phyloP scores from a whole-genome alignment of 2,888 invertebrate genomes.

The Sympetrum striolatum region DNA sequence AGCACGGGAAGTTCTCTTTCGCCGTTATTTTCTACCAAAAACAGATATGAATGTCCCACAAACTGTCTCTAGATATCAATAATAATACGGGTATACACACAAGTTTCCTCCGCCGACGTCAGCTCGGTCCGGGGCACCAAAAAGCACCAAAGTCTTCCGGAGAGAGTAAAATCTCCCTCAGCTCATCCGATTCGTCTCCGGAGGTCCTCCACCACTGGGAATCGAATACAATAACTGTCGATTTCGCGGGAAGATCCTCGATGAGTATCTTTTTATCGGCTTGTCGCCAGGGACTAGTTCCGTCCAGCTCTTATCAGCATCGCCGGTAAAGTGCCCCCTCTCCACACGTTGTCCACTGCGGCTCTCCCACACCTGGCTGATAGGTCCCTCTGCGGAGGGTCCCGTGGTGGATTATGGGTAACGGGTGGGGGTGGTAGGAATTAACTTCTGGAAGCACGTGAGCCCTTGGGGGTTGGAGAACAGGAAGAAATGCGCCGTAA shows the following conservation, averaged over 20 bases:
- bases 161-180: not conserved
- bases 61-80: too few species aligned
- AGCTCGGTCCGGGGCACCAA: not conserved
- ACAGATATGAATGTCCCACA: too few species aligned
- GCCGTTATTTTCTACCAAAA: too few species aligned
- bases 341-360: not conserved
- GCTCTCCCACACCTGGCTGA: not conserved
- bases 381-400: not conserved
- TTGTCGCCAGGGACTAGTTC: not conserved
- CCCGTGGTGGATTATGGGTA: not conserved
- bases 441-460: not conserved
- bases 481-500: not conserved
- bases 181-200: not conserved
- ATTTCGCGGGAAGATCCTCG: not conserved
- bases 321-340: not conserved
- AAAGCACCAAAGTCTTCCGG: not conserved
- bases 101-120: not conserved
- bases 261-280: not conserved
- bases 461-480: not conserved
- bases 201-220: not conserved
- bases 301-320: conserved; percentile 25
- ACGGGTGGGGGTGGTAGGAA: not conserved
- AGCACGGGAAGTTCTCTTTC: too few species aligned
- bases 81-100: not conserved
- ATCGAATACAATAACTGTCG: not conserved